Conservation (phyloP, 2,888 invertebrate species). For the Andrena marginata region DNA sequence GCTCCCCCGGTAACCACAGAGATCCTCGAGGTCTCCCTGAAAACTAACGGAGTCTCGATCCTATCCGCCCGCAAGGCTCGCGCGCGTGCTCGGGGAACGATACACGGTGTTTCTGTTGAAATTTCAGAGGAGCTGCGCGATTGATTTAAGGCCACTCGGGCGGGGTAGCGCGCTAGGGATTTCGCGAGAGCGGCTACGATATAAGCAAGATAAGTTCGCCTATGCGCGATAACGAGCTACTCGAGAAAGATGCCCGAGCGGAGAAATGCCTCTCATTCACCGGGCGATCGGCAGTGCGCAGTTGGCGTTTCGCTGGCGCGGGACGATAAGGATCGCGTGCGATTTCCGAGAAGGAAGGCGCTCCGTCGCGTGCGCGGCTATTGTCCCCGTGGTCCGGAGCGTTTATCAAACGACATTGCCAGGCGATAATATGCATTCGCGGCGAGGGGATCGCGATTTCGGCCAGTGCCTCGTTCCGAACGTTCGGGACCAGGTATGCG, state of each 20-base stretch:
- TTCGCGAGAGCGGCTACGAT: background rate
- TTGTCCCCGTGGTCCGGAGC: background rate
- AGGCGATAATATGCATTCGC: conserved; percentile 14
- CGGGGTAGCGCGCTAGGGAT: background rate
- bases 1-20: background rate
- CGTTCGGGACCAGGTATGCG: background rate
- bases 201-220: background rate
- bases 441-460: background rate
- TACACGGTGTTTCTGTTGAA: too few relatives aligned
- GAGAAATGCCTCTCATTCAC: background rate
- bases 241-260: background rate
- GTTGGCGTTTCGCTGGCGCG: background rate
- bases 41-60: background rate
- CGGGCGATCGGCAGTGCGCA: background rate
- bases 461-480: conserved; percentile 7
- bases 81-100: too few relatives aligned
- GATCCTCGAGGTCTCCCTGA: background rate
- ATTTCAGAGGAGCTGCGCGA: too few relatives aligned
- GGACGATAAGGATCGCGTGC: conserved; percentile 8
- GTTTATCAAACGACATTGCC: conserved; percentile 12
- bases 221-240: background rate
- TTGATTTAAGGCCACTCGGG: background rate
- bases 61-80: too few relatives aligned
- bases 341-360: conserved; percentile 15
- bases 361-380: conserved; percentile 6